A percentile compares a stretch with the other conserved stretches of the same genome.
phyloP scores from a whole-genome alignment of 2,113 vertebrate species.

The Apus apus region DNA sequence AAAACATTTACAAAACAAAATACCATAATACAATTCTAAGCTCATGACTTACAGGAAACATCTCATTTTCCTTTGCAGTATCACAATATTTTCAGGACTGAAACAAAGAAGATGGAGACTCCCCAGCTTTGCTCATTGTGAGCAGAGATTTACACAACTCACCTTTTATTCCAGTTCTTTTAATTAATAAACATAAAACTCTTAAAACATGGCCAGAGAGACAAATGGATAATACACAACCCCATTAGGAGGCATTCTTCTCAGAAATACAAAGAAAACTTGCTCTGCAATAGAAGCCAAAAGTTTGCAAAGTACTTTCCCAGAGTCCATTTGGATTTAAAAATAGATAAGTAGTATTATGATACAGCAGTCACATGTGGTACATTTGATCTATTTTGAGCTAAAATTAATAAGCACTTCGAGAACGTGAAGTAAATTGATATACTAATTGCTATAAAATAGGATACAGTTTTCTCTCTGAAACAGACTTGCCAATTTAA shows the following conservation, averaged over 20 bases:
- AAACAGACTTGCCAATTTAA: neutral
- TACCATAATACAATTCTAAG: neutral
- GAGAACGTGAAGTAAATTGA: conserved; percentile 64
- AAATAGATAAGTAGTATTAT: conserved; percentile 68
- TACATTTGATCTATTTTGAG: conserved; percentile 64
- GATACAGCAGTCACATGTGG: conserved; percentile 67
- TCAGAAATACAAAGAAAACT: conserved; percentile 29
- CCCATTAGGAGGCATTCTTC: neutral
- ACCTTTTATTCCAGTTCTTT: neutral
- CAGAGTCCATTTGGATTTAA: conserved; percentile 67
- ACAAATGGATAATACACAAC: neutral
- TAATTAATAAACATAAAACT: neutral
- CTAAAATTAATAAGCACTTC: conserved; percentile 68
- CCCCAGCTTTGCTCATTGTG: neutral
- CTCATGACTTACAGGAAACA: neutral
- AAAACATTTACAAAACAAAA: neutral
- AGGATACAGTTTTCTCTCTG: conserved; percentile 29
- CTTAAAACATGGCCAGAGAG: neutral
- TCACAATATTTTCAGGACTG: neutral
- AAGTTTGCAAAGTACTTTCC: conserved; percentile 64
- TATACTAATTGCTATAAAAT: conserved; percentile 64
- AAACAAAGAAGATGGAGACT: neutral
- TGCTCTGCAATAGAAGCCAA: conserved; percentile 7
- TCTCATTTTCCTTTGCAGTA: neutral
- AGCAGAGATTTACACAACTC: neutral